phyloP scores from a whole-genome alignment of 1,140 invertebrate genomes.

The Brachionus plicatilis region DNA sequence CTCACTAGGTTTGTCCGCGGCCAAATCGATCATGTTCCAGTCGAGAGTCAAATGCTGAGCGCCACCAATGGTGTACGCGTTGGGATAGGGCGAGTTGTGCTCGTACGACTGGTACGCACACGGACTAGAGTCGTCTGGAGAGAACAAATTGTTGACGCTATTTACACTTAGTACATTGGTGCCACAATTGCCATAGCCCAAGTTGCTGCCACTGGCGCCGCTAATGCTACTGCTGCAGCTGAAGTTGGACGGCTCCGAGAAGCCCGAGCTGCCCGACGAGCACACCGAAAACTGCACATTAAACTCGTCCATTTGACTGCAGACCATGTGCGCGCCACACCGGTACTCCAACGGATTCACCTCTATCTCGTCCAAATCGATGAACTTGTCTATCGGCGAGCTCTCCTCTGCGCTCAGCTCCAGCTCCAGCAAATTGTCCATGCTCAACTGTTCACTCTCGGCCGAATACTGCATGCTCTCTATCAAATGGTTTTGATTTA shows the following conservation, averaged over 20 bases:
- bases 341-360: constrained; percentile 14
- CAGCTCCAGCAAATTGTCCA: background rate
- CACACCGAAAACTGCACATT: constrained; percentile 18
- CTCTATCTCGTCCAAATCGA: constrained; percentile 1
- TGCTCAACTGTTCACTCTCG: background rate
- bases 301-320: constrained; percentile 23
- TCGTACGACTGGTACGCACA: background rate
- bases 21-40: background rate
- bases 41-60: background rate
- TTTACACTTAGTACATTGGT: background rate
- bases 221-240: constrained; percentile 16
- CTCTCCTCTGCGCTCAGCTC: background rate
- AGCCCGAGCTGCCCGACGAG: background rate
- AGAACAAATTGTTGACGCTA: constrained; percentile 11
- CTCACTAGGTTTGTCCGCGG: background rate
- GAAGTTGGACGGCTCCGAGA: constrained; percentile 5
- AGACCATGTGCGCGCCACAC: background rate
- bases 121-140: constrained; percentile 1
- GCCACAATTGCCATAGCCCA: background rate
- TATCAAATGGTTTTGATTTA: constrained; percentile 7
- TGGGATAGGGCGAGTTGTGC: background rate
- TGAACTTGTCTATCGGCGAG: constrained; percentile 3
- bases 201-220: background rate
- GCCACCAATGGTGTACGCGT: background rate
- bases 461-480: background rate